Evolutionary conservation across 2,797 vertebrate genomes (phyloP).

Genomic region (Anolis apletophallus): DNA sequence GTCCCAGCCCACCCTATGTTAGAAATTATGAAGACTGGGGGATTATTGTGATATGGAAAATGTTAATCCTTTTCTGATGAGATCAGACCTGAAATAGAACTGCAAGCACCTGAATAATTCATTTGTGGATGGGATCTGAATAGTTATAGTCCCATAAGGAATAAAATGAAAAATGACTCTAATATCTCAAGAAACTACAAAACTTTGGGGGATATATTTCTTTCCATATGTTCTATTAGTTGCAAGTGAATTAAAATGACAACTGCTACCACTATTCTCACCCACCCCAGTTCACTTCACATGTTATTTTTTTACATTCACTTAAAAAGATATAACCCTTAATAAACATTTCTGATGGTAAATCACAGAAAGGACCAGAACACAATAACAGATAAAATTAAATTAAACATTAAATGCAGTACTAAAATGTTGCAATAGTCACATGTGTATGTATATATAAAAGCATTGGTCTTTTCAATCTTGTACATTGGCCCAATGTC

Average conservation of each 20-base stretch:
- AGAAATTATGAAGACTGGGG: background rate
- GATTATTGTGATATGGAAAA: background rate
- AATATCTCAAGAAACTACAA: background rate
- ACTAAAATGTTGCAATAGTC: no score
- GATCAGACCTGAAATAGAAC: conserved; percentile 3
- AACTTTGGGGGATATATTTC: background rate
- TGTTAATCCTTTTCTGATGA: conserved; percentile 21
- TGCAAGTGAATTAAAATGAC: background rate
- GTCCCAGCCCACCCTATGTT: background rate
- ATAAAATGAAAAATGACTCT: background rate
- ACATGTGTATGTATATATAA: no score
- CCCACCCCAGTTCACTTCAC: background rate
- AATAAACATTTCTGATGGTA: background rate
- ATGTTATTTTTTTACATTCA: background rate
- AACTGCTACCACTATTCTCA: background rate
- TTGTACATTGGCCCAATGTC: no score
- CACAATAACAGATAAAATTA: no score
- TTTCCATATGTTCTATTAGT: background rate
- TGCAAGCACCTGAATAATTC: conserved; percentile 21
- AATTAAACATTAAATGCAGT: no score
- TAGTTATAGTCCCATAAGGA: background rate
- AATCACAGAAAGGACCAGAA: no score
- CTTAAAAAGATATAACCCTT: background rate
- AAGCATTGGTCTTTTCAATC: no score
- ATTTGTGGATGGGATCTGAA: conserved; percentile 17